A percentile compares a stretch with the other conserved stretches of the same genome.
phyloP scores from a whole-genome alignment of 2,888 invertebrate genomes.

The Drosophila barbarae region DNA sequence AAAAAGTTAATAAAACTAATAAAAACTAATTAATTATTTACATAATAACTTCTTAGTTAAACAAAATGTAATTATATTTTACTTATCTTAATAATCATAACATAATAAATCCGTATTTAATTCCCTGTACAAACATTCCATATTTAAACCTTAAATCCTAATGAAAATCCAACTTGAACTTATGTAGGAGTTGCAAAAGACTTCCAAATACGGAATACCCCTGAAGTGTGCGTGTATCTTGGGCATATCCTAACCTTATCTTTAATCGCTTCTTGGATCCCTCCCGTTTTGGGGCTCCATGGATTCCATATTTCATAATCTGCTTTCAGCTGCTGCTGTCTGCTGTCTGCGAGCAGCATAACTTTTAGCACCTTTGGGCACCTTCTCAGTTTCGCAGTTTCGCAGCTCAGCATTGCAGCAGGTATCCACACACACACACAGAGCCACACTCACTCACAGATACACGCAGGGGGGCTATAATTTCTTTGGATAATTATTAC shows the following conservation, averaged over 20 bases:
- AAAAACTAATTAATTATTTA: no score
- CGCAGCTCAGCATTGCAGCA: constrained; percentile 51
- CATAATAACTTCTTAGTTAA: background rate
- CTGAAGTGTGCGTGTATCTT: constrained; percentile 22
- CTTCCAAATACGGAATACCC: constrained; percentile 4
- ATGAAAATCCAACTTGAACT: constrained; percentile 1
- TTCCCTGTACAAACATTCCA: background rate
- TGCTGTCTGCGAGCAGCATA: constrained; percentile 31
- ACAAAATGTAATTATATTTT: background rate
- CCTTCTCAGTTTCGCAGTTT: constrained; percentile 46
- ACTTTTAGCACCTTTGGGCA: constrained; percentile 62
- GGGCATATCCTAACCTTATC: constrained; percentile 16
- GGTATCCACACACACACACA: constrained; percentile 14
- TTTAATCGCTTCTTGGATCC: constrained; percentile 38
- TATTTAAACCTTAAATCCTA: background rate
- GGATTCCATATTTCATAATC: constrained; percentile 59
- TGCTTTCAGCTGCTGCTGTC: constrained; percentile 18
- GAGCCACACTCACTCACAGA: constrained; percentile 3
- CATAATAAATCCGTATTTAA: background rate
- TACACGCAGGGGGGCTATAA: constrained; percentile 43
- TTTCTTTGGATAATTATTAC: constrained; percentile 67
- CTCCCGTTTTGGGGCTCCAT: constrained; percentile 27
- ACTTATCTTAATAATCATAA: background rate
- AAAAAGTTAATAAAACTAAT: no score
- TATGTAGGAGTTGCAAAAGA: background rate